Percentiles rank a stretch among this genome's conserved stretches.
Evolutionary conservation across 2,888 invertebrate species (phyloP).

Genomic region (Matsumyia berberina): DNA sequence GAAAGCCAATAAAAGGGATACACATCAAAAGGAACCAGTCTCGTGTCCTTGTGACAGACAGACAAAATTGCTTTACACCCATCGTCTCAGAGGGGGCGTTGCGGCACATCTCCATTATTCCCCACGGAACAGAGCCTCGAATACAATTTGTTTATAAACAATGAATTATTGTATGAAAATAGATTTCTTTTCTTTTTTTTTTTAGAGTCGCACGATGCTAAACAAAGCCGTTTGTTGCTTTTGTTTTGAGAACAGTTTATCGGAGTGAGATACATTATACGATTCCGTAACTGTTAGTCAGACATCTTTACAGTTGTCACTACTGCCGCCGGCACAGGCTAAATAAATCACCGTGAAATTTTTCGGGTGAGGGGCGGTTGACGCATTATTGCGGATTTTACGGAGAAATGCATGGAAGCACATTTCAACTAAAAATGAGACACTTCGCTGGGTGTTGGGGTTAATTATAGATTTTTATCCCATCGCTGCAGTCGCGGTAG

Average conservation of each 20-base stretch:
- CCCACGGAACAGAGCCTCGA: background rate
- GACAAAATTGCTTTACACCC: background rate
- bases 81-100: background rate
- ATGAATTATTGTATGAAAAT: constrained; percentile 12
- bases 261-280: background rate
- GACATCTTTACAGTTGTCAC: constrained; percentile 24
- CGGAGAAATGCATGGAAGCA: constrained; percentile 12
- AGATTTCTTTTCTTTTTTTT: constrained; percentile 10
- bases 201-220: background rate
- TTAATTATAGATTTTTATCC: too few species aligned
- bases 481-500: too few species aligned
- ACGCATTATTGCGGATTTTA: constrained; percentile 7
- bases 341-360: constrained; percentile 22
- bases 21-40: background rate
- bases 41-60: background rate
- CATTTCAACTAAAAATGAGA: constrained; percentile 31
- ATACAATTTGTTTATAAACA: constrained; percentile 26
- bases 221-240: background rate
- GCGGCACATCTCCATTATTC: background rate
- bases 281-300: background rate
- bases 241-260: constrained; percentile 1
- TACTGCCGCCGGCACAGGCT: background rate
- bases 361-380: constrained; percentile 10
- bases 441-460: too few species aligned
- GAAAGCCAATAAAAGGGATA: constrained; percentile 28